Evolutionary conservation across 2,888 invertebrate genomes (phyloP).

Genomic region (Hymenopus coronatus): DNA sequence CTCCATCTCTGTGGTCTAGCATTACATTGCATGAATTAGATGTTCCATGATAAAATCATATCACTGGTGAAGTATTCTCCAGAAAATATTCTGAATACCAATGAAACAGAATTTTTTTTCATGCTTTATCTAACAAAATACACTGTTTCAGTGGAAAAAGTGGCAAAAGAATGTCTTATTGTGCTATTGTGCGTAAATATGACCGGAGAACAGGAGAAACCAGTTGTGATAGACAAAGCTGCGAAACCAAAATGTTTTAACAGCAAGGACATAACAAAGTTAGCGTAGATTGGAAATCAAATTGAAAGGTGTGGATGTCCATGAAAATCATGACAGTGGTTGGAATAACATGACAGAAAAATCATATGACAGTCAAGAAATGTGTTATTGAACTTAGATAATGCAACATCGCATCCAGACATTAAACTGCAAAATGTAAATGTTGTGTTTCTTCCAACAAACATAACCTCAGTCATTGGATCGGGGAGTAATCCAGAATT

Average conservation of each 20-base stretch:
- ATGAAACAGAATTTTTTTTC: too few relatives aligned
- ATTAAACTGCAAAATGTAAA: background rate
- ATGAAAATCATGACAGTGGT: background rate
- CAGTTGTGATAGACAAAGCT: too few relatives aligned
- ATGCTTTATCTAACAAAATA: too few relatives aligned
- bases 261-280: background rate
- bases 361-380: background rate
- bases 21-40: too few relatives aligned
- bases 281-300: background rate
- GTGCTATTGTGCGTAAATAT: too few relatives aligned
- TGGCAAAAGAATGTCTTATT: too few relatives aligned
- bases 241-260: background rate
- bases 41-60: too few relatives aligned
- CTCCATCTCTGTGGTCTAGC: too few relatives aligned
- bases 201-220: too few relatives aligned
- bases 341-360: background rate
- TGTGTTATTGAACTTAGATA: background rate
- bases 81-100: too few relatives aligned
- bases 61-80: background rate
- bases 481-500: background rate
- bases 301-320: background rate
- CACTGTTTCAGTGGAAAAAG: too few relatives aligned
- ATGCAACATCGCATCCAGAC: background rate
- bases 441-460: background rate
- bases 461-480: background rate